Conservation (phyloP, 2,797 vertebrate species). For the Onychomys torridus region DNA sequence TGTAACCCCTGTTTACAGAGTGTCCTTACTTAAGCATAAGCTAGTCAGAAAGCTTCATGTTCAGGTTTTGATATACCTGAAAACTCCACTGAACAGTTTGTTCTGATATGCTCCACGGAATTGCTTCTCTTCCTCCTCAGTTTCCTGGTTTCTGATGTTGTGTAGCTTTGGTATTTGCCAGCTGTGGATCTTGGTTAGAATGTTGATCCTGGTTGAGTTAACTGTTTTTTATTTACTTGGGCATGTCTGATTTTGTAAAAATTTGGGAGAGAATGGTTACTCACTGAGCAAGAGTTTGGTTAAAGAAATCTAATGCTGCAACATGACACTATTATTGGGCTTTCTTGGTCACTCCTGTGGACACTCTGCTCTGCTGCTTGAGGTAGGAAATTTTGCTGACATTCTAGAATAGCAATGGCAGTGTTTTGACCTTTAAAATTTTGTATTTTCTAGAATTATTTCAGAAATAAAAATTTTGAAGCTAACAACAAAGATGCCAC, state of each 20-base stretch:
- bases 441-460: slow-evolving; percentile 61
- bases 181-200: neutral
- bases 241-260: neutral
- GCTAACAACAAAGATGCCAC: neutral
- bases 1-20: neutral
- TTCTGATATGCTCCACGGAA: neutral
- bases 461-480: neutral
- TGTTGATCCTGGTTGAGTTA: neutral
- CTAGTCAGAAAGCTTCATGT: neutral
- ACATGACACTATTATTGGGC: rapidly evolving
- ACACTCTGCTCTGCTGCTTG: neutral
- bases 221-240: neutral
- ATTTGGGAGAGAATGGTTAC: neutral
- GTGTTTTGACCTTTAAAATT: slow-evolving; percentile 39
- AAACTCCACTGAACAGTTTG: neutral
- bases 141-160: neutral
- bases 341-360: neutral
- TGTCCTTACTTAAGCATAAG: neutral
- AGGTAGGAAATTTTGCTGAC: neutral
- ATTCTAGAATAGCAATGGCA: neutral
- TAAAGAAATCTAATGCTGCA: neutral
- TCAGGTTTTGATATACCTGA: neutral
- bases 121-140: neutral
- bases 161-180: neutral
- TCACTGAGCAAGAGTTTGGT: neutral